Conservation (phyloP, 2,797 vertebrate genomes). For the Epinephelus malabaricus region DNA sequence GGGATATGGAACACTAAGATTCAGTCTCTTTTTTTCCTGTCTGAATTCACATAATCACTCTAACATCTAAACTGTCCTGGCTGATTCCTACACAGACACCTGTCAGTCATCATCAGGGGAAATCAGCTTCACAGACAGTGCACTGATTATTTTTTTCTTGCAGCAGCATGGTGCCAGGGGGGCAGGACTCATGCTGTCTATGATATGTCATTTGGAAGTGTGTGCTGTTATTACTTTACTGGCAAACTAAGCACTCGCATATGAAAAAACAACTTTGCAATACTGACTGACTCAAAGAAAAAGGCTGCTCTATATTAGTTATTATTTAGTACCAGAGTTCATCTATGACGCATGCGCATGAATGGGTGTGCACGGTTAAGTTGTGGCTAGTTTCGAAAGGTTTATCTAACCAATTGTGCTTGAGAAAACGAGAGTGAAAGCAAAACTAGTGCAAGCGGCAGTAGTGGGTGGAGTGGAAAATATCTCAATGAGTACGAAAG, state of each 20-base stretch:
- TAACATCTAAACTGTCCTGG: constrained; percentile 68
- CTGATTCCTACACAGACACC: constrained; percentile 56
- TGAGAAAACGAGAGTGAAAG: too few relatives aligned
- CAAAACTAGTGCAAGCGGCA: too few relatives aligned
- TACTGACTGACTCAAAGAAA: not conserved
- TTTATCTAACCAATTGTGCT: too few relatives aligned
- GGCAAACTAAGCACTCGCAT: not conserved
- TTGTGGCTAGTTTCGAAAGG: too few relatives aligned
- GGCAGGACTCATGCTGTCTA: not conserved
- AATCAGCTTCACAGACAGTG: constrained; percentile 59
- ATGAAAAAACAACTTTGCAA: not conserved
- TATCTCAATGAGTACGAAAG: too few relatives aligned
- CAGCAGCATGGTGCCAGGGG: constrained; percentile 1
- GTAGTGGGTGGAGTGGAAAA: too few relatives aligned
- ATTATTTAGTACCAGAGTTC: too few relatives aligned
- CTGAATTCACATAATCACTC: constrained; percentile 79
- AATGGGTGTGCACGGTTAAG: too few relatives aligned
- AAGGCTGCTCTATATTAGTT: not conserved
- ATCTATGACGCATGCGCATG: too few relatives aligned
- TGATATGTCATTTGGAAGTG: not conserved
- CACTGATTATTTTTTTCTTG: constrained; percentile 6
- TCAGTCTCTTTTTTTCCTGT: constrained; percentile 36
- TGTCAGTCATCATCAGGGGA: constrained; percentile 70
- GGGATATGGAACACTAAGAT: constrained; percentile 55
- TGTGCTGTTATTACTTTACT: not conserved